Conservation (phyloP, 2,888 invertebrate species). For the Hedychridium roseum region DNA sequence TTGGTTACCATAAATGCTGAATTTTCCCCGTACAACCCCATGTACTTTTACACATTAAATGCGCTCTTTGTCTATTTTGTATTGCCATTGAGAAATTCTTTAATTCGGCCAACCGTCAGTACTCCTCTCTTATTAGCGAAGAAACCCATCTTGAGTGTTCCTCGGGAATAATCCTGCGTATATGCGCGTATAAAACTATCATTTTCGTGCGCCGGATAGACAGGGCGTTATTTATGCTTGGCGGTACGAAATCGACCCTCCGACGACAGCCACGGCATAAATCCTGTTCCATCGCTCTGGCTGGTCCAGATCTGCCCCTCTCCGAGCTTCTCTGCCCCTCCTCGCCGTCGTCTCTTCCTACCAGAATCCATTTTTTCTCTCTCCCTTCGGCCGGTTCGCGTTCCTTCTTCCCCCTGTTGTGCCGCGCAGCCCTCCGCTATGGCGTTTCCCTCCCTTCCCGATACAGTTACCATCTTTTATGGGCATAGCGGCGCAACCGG, state of each 20-base stretch:
- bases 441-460: slow-evolving; percentile 16
- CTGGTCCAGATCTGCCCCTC: no score
- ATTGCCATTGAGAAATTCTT: no score
- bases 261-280: slow-evolving; percentile 43
- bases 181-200: no score
- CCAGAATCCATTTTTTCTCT: not conserved
- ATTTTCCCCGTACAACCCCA: no score
- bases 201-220: no score
- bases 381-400: slow-evolving; percentile 13
- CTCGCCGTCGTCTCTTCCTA: slow-evolving; percentile 5
- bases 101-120: no score
- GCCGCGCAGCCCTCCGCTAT: slow-evolving; percentile 6
- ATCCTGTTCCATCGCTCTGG: slow-evolving; percentile 24
- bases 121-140: no score
- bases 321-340: slow-evolving; percentile 12
- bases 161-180: no score
- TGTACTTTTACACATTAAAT: no score
- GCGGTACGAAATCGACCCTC: slow-evolving; percentile 45
- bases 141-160: no score
- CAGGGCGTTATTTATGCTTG: slow-evolving; percentile 51
- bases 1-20: no score
- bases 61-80: no score
- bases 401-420: slow-evolving; percentile 7
- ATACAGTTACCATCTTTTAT: slow-evolving; percentile 19
- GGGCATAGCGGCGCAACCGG: slow-evolving; percentile 21